Evolutionary conservation across 2,888 invertebrate species (phyloP), one percentile per base, ranked within the genome.

Genomic region (Luperina nickerlii): DNA sequence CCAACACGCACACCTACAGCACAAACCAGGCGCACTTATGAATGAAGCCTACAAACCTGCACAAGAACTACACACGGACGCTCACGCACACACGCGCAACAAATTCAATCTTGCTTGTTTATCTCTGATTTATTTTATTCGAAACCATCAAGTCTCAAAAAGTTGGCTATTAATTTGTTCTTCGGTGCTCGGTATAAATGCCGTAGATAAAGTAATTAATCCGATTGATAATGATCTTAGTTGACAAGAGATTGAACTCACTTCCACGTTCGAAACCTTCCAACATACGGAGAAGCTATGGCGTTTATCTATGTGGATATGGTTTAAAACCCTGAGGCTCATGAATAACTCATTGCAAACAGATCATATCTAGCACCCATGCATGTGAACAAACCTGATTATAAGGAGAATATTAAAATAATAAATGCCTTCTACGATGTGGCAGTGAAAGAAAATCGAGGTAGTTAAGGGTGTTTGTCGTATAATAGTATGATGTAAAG

Each of bases 51-150:
- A 88, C 93, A 74, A 83, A 90, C 91, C 79, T 89, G 90, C 90
- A 91, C 90, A 85, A 89, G 79, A 86, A 85, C 84, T 83, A 85
- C 87, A 88, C 89, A 87, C 80, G 74, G 79, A 87, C 91, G 85
- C 81, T 79, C 73, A 90, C 91, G 79, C 91, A 92, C 91, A 90
- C 91, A 90, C 67, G 86, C 90, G 84, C 83, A 83, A 86, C 78
- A 88, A 90, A 92, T 91, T 92, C 94, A 94, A 95, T 95, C 95
- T 94, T 91, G 93, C 94, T 94, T 96, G 95, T 95, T 96, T 96
- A 96, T 96, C 96, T 95, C 96, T 95, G 96, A 96, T 96, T 96
- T 96, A 96, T 96, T 96, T 96, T 95, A 96, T 96, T 94, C 94
- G 92, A 92, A 94, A 93, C 93, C 94, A 94, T 96, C 94, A 92